Evolutionary conservation across 2,888 invertebrate species (phyloP).

Genomic region (Pantelozetes paolii): DNA sequence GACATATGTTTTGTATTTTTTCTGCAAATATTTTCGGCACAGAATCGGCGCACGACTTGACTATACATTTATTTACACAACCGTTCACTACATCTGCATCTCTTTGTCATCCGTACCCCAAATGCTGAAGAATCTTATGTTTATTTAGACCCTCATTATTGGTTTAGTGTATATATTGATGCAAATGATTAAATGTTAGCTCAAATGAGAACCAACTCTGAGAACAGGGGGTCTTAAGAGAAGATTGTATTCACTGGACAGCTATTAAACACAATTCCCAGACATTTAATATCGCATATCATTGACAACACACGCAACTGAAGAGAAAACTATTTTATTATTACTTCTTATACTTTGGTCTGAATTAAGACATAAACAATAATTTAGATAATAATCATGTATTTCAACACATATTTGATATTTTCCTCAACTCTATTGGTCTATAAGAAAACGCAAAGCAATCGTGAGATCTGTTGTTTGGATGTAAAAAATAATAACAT

Average conservation of each 20-base stretch:
- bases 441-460: background rate
- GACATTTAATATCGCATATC: background rate
- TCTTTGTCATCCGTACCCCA: background rate
- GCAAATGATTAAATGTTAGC: conserved; percentile 17
- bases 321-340: background rate
- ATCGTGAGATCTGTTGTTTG: background rate
- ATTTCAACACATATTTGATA: conserved; percentile 13
- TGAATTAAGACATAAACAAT: conserved; percentile 3
- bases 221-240: too few relatives aligned
- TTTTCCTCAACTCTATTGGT: background rate
- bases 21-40: background rate
- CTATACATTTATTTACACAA: conserved; percentile 18
- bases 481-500: background rate
- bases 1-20: too few relatives aligned
- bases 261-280: background rate
- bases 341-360: background rate
- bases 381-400: background rate
- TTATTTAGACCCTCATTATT: conserved; percentile 21
- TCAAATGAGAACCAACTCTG: background rate
- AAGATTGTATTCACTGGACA: too few relatives aligned
- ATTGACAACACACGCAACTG: background rate
- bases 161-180: conserved; percentile 24
- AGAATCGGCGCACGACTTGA: background rate
- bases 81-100: conserved; percentile 18
- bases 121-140: conserved; percentile 9